phyloP scores from a whole-genome alignment of 2,888 invertebrate species.

The Coenonympha glycerion region DNA sequence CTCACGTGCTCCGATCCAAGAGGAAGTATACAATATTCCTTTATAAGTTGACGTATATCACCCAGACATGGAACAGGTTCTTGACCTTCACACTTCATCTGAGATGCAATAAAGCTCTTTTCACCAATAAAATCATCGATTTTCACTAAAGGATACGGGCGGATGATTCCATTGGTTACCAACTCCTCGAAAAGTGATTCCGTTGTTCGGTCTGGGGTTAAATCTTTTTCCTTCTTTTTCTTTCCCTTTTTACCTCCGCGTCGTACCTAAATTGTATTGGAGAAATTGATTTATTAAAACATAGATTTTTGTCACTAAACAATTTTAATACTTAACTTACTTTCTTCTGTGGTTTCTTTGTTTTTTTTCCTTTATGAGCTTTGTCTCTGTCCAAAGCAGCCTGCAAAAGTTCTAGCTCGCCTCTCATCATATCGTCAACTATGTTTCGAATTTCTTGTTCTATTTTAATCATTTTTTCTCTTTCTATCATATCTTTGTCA shows the following conservation, averaged over 20 bases:
- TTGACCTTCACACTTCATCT: slow-evolving; percentile 59
- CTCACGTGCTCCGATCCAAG: slow-evolving; percentile 84
- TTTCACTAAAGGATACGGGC: slow-evolving; percentile 80
- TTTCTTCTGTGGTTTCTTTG: slow-evolving; percentile 85
- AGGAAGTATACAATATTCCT: slow-evolving; percentile 92
- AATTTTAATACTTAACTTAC: slow-evolving; percentile 32
- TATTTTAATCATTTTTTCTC: slow-evolving; percentile 87
- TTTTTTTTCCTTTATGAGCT: slow-evolving; percentile 84
- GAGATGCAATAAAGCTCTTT: slow-evolving; percentile 79
- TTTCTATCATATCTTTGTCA: slow-evolving; percentile 88
- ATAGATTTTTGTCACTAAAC: neutral
- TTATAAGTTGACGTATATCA: slow-evolving; percentile 89
- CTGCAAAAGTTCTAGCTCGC: slow-evolving; percentile 80
- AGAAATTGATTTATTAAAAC: neutral
- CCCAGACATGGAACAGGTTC: slow-evolving; percentile 79
- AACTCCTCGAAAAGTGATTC: slow-evolving; percentile 95
- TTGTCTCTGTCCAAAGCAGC: slow-evolving; percentile 83
- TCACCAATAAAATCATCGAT: slow-evolving; percentile 88
- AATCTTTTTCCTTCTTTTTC: slow-evolving; percentile 95
- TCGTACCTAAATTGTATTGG: slow-evolving; percentile 66
- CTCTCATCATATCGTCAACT: slow-evolving; percentile 86
- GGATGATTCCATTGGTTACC: slow-evolving; percentile 92
- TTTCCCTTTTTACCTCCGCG: slow-evolving; percentile 91
- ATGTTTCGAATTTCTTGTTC: slow-evolving; percentile 87
- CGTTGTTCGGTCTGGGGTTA: slow-evolving; percentile 92